Conservation (phyloP, 2,113 vertebrate species). For the Ceyx margarethae region DNA sequence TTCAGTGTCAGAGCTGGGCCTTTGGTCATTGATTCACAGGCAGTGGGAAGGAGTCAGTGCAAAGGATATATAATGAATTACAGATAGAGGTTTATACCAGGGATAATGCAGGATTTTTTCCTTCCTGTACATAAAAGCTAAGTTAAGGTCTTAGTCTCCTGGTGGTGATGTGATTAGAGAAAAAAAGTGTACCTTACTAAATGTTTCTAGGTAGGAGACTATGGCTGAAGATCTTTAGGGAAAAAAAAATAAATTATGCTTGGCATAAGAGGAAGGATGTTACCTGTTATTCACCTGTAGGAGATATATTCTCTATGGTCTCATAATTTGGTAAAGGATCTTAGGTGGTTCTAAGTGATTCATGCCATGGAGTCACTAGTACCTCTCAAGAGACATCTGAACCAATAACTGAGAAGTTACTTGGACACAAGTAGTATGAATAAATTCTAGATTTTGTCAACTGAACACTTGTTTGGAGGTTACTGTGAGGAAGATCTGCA, state of each 20-base stretch:
- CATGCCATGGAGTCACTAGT: not conserved
- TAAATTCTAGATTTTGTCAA: not conserved
- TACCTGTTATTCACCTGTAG: not conserved
- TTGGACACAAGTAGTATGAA: not conserved
- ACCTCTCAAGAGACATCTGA: not conserved
- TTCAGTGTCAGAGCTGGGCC: not conserved
- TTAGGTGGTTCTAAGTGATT: fast-evolving
- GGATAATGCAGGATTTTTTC: not conserved
- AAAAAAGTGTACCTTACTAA: not conserved
- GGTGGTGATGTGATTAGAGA: not conserved
- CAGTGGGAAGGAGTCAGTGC: not conserved
- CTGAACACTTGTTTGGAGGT: not conserved
- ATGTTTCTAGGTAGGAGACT: not conserved
- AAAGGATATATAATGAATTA: not conserved
- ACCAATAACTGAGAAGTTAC: not conserved
- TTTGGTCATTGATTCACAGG: not conserved
- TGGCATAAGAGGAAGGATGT: not conserved
- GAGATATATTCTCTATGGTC: not conserved
- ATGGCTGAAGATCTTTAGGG: not conserved
- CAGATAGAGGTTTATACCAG: not conserved
- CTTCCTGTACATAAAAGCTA: not conserved
- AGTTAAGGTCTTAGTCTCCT: not conserved
- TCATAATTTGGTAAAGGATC: not conserved
- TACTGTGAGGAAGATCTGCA: not conserved
- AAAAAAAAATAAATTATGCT: not conserved